phyloP scores from a whole-genome alignment of 2,888 invertebrate genomes.

The Eilema sororculum region DNA sequence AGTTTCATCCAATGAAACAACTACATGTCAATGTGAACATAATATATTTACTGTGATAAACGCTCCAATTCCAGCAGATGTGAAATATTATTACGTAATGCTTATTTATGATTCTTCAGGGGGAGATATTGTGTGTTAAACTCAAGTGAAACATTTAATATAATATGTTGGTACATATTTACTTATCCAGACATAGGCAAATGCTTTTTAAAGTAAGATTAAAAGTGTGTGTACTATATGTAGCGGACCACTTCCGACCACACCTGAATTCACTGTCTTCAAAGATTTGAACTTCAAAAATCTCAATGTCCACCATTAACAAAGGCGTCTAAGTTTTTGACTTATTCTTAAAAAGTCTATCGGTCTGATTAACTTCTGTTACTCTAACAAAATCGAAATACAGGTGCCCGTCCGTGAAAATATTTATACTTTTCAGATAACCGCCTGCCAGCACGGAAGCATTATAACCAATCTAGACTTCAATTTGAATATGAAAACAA shows the following conservation, averaged over 20 bases:
- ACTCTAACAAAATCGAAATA: background rate
- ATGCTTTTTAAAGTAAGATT: background rate
- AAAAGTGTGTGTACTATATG: background rate
- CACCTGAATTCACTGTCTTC: too few relatives aligned
- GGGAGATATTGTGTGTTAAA: slow-evolving; percentile 4
- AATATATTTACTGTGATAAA: slow-evolving; percentile 10
- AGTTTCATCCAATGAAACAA: background rate
- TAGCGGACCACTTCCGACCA: too few relatives aligned
- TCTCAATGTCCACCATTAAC: background rate
- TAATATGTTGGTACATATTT: background rate
- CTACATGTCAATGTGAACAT: slow-evolving; percentile 10
- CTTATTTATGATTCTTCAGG: slow-evolving; percentile 13
- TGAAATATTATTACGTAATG: slow-evolving; percentile 14
- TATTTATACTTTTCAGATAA: background rate
- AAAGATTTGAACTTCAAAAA: background rate
- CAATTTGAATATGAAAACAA: background rate
- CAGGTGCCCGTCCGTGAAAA: background rate
- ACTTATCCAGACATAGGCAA: background rate
- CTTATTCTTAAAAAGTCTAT: background rate
- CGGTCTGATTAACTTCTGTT: too few relatives aligned
- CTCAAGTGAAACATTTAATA: background rate
- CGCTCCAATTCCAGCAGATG: background rate
- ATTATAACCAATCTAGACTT: slow-evolving; percentile 1
- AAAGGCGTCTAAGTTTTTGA: background rate
- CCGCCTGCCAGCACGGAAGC: background rate